Conservation (phyloP, 2,888 invertebrate genomes). For the Dynastes tityus region DNA sequence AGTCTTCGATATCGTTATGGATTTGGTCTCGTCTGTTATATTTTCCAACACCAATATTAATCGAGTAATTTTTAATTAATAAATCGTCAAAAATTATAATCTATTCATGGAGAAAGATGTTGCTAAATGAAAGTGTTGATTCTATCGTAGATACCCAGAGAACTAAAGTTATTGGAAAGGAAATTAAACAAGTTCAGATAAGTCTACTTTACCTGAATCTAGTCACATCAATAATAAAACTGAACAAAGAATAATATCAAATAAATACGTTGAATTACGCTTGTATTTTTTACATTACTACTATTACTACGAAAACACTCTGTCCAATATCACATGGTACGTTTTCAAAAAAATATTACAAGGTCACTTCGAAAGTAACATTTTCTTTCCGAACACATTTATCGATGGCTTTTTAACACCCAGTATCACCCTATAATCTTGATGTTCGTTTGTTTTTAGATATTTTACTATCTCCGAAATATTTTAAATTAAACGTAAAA, state of each 20-base stretch:
- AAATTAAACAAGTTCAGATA: no score
- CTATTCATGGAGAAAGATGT: no score
- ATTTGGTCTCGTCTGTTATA: no score
- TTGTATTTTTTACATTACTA: slow-evolving; percentile 8
- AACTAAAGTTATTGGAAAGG: no score
- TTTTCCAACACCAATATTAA: no score
- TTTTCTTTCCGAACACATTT: slow-evolving; percentile 4
- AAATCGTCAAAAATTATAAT: no score
- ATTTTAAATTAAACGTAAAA: slow-evolving; percentile 18
- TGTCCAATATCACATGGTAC: slow-evolving; percentile 12
- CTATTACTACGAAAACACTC: slow-evolving; percentile 9
- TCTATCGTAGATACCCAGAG: no score
- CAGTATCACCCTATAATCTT: slow-evolving; percentile 31
- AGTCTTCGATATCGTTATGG: no score
- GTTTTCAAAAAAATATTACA: background rate
- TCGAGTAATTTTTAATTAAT: no score
- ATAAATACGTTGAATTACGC: background rate
- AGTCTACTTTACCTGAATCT: no score
- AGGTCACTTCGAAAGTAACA: slow-evolving; percentile 21
- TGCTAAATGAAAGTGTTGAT: no score
- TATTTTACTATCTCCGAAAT: background rate
- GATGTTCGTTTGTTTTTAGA: background rate
- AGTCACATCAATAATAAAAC: no score
- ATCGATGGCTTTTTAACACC: slow-evolving; percentile 23
- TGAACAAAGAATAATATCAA: background rate